Evolutionary conservation across 2,888 invertebrate genomes (phyloP).

Genomic region (Hemicrepidius hirtus): DNA sequence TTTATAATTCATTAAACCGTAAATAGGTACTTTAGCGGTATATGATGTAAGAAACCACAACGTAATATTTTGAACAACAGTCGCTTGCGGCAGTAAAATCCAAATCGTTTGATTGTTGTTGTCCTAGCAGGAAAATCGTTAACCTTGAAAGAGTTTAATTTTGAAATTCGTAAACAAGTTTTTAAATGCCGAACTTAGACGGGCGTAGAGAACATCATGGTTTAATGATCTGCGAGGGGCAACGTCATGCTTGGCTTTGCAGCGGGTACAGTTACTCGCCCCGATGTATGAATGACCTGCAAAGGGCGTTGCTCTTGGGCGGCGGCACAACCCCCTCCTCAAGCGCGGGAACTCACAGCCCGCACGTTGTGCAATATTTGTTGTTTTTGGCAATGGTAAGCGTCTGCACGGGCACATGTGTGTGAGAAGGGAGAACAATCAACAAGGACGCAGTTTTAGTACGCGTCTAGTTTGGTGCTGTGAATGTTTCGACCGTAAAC

Average conservation of each 20-base stretch:
- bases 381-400: slow-evolving; percentile 58
- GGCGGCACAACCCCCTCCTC: slow-evolving; percentile 55
- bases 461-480: slow-evolving; percentile 8
- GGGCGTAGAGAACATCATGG: background rate
- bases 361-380: slow-evolving; percentile 60
- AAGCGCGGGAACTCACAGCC: slow-evolving; percentile 45
- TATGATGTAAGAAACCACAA: too few relatives aligned
- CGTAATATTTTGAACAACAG: too few relatives aligned
- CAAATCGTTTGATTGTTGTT: too few relatives aligned
- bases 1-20: too few relatives aligned
- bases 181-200: slow-evolving; percentile 2
- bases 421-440: slow-evolving; percentile 47
- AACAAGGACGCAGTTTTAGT: slow-evolving; percentile 50
- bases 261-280: slow-evolving; percentile 56
- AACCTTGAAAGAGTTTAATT: background rate
- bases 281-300: slow-evolving; percentile 67
- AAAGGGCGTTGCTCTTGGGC: slow-evolving; percentile 65
- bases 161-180: background rate
- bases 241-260: slow-evolving; percentile 56
- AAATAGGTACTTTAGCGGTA: too few relatives aligned
- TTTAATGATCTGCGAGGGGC: slow-evolving; percentile 33
- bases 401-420: slow-evolving; percentile 51
- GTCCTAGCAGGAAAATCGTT: background rate
- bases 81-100: too few relatives aligned
- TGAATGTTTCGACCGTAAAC: background rate